Conservation (phyloP, 2,113 vertebrate genomes). For the Callaeas wilsoni region DNA sequence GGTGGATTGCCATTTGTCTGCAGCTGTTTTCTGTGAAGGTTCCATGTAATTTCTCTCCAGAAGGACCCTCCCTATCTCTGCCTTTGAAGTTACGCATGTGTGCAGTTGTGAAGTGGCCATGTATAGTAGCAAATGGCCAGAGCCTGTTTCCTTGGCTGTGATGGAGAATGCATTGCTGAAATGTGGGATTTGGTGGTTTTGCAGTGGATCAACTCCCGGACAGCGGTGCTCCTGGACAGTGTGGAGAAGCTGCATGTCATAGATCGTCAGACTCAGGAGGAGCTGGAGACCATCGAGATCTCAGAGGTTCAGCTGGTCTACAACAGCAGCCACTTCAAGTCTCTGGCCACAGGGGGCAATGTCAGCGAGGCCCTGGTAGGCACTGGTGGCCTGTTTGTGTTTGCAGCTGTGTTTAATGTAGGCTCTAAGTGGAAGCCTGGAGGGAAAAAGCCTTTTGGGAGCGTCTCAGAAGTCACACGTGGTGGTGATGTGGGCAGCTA, state of each 20-base stretch:
- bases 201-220: slow-evolving; percentile 96
- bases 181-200: neutral
- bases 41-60: neutral
- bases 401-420: neutral
- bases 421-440: neutral
- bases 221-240: slow-evolving; percentile 89
- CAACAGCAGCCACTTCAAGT: slow-evolving; percentile 98
- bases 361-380: slow-evolving; percentile 94
- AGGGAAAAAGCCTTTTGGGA: neutral
- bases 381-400: neutral
- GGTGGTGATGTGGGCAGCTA: neutral
- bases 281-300: slow-evolving; percentile 89
- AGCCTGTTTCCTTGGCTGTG: neutral
- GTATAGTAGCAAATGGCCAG: neutral
- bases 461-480: neutral
- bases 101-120: neutral
- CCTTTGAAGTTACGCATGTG: rapidly evolving
- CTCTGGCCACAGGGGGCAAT: slow-evolving; percentile 92
- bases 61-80: neutral
- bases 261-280: slow-evolving; percentile 90
- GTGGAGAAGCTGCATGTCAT: slow-evolving; percentile 92
- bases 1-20: neutral
- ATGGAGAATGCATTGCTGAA: neutral
- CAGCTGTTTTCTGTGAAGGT: neutral
- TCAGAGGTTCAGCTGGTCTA: slow-evolving; percentile 94